phyloP scores from a whole-genome alignment of 2,113 vertebrate species.

The Sterna hirundo region DNA sequence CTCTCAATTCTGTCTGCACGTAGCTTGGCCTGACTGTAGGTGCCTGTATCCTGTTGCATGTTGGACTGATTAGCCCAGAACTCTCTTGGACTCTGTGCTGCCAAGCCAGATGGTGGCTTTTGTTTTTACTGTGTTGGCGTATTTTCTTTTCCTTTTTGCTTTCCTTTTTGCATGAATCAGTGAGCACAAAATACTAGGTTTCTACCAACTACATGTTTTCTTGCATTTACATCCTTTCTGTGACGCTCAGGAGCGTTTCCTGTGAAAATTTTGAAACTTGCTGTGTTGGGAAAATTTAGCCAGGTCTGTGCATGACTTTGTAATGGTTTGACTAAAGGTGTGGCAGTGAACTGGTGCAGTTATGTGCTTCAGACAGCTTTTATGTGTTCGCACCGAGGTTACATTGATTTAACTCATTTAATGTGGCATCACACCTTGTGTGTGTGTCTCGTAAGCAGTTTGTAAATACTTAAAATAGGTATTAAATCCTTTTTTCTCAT shows the following conservation, averaged over 20 bases:
- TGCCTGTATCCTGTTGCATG: not conserved
- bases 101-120: slow-evolving; percentile 11
- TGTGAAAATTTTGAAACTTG: not conserved
- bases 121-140: not conserved
- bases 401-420: not conserved
- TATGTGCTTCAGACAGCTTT: not conserved
- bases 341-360: not conserved
- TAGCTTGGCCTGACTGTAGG: not conserved
- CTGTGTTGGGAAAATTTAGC: not conserved
- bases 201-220: not conserved
- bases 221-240: not conserved
- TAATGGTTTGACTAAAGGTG: not conserved
- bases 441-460: not conserved
- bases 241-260: not conserved
- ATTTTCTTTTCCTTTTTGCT: not conserved
- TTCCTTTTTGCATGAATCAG: slow-evolving; percentile 6
- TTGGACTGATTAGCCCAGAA: not conserved
- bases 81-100: not conserved
- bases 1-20: not conserved
- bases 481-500: not conserved
- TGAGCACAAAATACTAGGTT: not conserved
- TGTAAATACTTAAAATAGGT: not conserved
- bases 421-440: not conserved
- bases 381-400: not conserved
- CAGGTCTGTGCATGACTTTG: not conserved